Evolutionary conservation across 2,113 vertebrate species (phyloP).

Genomic region (Phylloscopus whistleri): DNA sequence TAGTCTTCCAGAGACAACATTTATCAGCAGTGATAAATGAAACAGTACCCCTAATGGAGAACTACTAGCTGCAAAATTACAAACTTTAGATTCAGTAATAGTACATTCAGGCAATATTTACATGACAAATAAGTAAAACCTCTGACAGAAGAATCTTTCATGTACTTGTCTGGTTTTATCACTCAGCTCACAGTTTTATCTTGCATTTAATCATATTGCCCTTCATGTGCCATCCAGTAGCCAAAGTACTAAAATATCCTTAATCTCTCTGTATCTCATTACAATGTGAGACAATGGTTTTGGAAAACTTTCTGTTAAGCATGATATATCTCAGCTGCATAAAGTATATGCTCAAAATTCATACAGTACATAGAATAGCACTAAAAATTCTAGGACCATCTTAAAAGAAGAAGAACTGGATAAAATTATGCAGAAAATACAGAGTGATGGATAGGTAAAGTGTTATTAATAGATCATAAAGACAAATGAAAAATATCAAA

Average conservation of each 20-base stretch:
- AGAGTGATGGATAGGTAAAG: not conserved
- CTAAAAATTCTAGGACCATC: slow-evolving; percentile 39
- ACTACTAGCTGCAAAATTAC: not conserved
- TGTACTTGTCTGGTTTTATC: slow-evolving; percentile 49
- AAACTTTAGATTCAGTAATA: slow-evolving; percentile 27
- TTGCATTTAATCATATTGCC: slow-evolving; percentile 54
- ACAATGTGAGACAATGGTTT: slow-evolving; percentile 13
- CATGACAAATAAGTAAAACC: slow-evolving; percentile 50
- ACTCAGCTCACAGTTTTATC: slow-evolving; percentile 56
- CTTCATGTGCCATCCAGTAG: slow-evolving; percentile 58
- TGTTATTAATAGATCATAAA: slow-evolving; percentile 40
- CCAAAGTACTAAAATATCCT: slow-evolving; percentile 46
- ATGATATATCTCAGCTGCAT: slow-evolving; percentile 21
- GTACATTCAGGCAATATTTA: slow-evolving; percentile 41
- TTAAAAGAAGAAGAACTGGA: not conserved
- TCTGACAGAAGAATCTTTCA: slow-evolving; percentile 48
- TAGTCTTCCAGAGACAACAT: not conserved
- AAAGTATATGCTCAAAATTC: slow-evolving; percentile 24
- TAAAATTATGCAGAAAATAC: slow-evolving; percentile 34
- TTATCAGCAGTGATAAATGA: not conserved
- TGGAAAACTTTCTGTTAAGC: slow-evolving; percentile 50
- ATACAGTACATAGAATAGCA: not conserved
- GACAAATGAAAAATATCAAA: slow-evolving; percentile 36
- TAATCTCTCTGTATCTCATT: slow-evolving; percentile 51
- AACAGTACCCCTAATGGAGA: not conserved